Conservation (phyloP, 30 jellyfish, hydroid and myxozoan genomes). For the Rhopilema esculentum region DNA sequence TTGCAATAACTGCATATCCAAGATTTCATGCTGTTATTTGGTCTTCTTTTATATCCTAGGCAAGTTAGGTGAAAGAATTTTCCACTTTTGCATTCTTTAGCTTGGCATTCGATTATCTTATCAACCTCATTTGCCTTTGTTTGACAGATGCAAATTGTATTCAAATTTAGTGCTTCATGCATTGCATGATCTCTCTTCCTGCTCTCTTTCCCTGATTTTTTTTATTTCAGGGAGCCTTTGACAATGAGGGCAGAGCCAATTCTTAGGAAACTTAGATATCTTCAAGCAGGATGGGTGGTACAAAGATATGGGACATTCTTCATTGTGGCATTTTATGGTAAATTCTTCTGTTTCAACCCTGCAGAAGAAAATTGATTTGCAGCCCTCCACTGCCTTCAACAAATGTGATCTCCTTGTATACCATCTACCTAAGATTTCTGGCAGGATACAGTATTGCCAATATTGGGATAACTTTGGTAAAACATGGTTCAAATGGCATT, state of each 20-base stretch:
- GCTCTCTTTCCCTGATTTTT: no score
- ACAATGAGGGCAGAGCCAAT: no score
- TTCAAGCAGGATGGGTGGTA: slow-evolving; percentile 59
- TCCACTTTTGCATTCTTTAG: slow-evolving; percentile 59
- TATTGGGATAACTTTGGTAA: slow-evolving; percentile 44
- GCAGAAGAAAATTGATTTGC: no score
- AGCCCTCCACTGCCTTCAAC: slow-evolving; percentile 41
- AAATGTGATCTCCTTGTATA: slow-evolving; percentile 44
- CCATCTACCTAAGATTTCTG: slow-evolving; percentile 64
- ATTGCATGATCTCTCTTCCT: slow-evolving; percentile 8
- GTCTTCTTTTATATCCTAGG: slow-evolving; percentile 69
- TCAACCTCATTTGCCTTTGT: slow-evolving; percentile 43
- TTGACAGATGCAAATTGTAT: slow-evolving; percentile 62
- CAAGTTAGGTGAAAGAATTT: slow-evolving; percentile 55
- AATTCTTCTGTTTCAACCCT: slow-evolving; percentile 31
- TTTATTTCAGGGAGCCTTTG: no score
- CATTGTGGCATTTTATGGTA: slow-evolving; percentile 24
- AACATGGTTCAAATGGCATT: slow-evolving; percentile 35
- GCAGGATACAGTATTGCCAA: slow-evolving; percentile 61
- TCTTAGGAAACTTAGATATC: slow-evolving; percentile 22
- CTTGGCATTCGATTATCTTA: slow-evolving; percentile 56
- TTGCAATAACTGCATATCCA: slow-evolving; percentile 58
- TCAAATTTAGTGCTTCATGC: slow-evolving; percentile 40
- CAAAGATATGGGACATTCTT: slow-evolving; percentile 52
- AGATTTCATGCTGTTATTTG: slow-evolving; percentile 47